Evolutionary conservation across 2,113 vertebrate species (phyloP).

Genomic region (Microcebus griseorufus): DNA sequence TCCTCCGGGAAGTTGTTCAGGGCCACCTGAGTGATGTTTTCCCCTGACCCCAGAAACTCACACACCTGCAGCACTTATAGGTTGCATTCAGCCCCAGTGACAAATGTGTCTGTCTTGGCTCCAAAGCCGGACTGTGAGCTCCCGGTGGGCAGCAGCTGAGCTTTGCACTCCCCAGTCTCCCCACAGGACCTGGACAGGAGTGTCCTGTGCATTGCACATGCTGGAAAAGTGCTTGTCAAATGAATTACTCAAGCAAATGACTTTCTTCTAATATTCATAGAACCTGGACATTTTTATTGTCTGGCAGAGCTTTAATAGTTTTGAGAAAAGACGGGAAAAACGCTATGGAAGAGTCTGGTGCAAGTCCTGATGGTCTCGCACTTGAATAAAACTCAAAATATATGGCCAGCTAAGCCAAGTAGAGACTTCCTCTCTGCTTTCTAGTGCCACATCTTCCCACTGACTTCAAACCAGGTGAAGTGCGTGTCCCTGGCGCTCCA

Average conservation of each 20-base stretch:
- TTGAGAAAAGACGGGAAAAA: background rate
- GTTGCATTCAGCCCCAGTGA: background rate
- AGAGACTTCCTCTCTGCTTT: background rate
- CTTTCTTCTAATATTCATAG: background rate
- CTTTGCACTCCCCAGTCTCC: background rate
- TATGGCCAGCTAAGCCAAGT: background rate
- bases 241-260: background rate
- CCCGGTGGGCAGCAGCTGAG: background rate
- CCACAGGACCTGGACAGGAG: background rate
- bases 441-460: background rate
- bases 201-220: background rate
- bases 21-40: background rate
- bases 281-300: background rate
- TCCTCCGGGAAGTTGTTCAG: background rate
- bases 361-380: background rate
- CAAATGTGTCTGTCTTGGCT: background rate
- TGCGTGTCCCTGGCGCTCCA: background rate
- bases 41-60: background rate
- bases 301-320: background rate
- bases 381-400: background rate
- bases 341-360: background rate
- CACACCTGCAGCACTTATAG: background rate
- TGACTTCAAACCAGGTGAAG: background rate
- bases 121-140: background rate
- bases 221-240: background rate